phyloP scores from a whole-genome alignment of 1,140 invertebrate genomes.

The Philotrypesis tridentata region DNA sequence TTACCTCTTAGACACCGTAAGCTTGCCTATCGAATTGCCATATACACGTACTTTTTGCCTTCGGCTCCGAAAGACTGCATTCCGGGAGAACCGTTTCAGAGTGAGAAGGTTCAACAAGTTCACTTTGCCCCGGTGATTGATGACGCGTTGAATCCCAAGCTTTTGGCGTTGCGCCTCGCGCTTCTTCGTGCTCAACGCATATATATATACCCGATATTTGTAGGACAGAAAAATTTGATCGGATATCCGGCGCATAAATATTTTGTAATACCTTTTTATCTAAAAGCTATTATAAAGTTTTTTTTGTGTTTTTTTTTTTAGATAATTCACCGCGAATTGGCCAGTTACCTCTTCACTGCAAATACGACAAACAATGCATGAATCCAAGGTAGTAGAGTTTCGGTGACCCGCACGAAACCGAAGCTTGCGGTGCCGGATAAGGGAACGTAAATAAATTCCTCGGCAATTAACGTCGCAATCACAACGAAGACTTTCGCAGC shows the following conservation, averaged over 20 bases:
- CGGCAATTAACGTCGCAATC: neutral
- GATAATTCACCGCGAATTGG: too few species aligned
- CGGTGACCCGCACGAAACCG: too few species aligned
- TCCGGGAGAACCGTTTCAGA: neutral
- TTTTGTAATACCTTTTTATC: too few species aligned
- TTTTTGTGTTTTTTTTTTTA: too few species aligned
- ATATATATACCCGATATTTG: neutral
- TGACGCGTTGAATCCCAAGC: neutral
- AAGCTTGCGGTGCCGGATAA: neutral
- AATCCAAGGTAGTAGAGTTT: too few species aligned
- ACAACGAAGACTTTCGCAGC: neutral
- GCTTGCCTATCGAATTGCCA: neutral
- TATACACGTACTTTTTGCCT: neutral
- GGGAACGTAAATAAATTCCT: neutral
- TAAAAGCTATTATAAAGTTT: too few species aligned
- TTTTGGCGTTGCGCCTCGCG: neutral
- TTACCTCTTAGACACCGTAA: neutral
- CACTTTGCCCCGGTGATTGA: conserved; percentile 20
- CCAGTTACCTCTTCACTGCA: too few species aligned
- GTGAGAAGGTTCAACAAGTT: conserved; percentile 1
- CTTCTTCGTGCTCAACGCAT: neutral
- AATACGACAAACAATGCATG: too few species aligned
- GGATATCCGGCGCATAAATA: too few species aligned
- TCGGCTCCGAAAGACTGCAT: neutral
- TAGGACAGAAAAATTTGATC: neutral